Evolutionary conservation across 2,113 vertebrate species (phyloP).

Genomic region (Sclerurus mexicanus): DNA sequence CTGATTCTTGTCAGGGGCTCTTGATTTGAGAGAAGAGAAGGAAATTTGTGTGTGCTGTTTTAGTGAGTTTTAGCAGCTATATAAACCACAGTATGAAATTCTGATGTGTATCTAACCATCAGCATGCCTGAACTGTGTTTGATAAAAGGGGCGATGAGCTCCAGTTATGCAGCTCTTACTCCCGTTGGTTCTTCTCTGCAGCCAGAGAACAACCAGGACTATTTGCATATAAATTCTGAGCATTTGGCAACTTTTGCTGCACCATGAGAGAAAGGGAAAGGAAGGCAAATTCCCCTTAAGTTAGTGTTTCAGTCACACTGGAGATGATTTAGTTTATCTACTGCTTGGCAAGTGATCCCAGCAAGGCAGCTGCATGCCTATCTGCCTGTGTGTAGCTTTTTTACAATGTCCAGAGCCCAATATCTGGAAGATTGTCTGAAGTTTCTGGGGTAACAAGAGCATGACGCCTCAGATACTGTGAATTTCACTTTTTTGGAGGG

Average conservation of each 20-base stretch:
- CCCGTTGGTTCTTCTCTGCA: neutral
- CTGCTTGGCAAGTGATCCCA: neutral
- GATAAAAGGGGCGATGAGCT: conserved; percentile 32
- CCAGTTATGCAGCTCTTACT: neutral
- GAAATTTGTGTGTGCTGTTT: conserved; percentile 50
- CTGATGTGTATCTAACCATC: conserved; percentile 42
- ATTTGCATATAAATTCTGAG: neutral
- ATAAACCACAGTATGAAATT: conserved; percentile 43
- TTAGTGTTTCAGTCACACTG: neutral
- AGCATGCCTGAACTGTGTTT: conserved; percentile 22
- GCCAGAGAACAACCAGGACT: neutral
- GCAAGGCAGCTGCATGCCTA: neutral
- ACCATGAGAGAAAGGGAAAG: neutral
- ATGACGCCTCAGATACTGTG: neutral
- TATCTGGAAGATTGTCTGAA: neutral
- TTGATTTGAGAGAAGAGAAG: conserved; percentile 36
- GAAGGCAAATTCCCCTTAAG: neutral
- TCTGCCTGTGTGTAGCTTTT: neutral
- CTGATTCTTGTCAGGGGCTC: conserved; percentile 42
- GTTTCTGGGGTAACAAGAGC: neutral
- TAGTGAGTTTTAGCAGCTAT: conserved; percentile 48
- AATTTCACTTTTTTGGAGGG: neutral
- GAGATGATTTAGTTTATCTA: neutral
- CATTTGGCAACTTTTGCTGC: neutral
- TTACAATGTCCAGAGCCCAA: neutral